These are phyloP conservation scores for Rousettus leschenaultii DNA, from an alignment of 2,113 vertebrate genomes.

Conservation along the genomic window DNA sequence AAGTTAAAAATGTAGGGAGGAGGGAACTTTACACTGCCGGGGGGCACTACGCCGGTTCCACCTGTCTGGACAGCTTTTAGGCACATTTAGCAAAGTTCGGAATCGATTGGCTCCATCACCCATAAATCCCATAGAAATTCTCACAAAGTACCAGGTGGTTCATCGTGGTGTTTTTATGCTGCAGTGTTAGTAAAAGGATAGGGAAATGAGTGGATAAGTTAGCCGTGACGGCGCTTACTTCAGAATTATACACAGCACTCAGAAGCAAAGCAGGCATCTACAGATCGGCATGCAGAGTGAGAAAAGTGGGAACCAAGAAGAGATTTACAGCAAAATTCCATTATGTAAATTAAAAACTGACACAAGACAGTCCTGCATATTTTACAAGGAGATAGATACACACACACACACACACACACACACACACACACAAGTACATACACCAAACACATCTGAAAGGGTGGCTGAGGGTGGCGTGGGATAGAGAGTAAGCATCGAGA, in stretches of 20 bases:
- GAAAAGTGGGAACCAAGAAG: neutral
- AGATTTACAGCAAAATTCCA: neutral
- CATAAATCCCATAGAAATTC: neutral
- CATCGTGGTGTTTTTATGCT: neutral
- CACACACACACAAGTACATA: neutral
- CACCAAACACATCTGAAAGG: neutral
- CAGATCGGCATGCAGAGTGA: neutral
- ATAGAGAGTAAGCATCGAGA: neutral
- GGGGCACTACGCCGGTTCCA: neutral
- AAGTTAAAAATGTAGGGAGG: neutral
- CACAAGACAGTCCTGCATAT: neutral
- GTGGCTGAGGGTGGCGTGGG: neutral
- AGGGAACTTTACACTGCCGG: neutral
- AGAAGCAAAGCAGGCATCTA: neutral
- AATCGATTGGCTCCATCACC: neutral
- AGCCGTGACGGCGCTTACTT: neutral
- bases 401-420: too few species aligned
- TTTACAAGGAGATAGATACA: neutral
- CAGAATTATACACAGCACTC: neutral
- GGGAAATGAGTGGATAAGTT: neutral
- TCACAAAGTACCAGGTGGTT: neutral
- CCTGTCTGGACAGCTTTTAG: neutral
- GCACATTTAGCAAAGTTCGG: neutral
- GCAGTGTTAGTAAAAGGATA: neutral
- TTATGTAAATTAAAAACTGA: neutral